phyloP scores from a whole-genome alignment of 2,888 invertebrate species.

The Oscheius onirici region DNA sequence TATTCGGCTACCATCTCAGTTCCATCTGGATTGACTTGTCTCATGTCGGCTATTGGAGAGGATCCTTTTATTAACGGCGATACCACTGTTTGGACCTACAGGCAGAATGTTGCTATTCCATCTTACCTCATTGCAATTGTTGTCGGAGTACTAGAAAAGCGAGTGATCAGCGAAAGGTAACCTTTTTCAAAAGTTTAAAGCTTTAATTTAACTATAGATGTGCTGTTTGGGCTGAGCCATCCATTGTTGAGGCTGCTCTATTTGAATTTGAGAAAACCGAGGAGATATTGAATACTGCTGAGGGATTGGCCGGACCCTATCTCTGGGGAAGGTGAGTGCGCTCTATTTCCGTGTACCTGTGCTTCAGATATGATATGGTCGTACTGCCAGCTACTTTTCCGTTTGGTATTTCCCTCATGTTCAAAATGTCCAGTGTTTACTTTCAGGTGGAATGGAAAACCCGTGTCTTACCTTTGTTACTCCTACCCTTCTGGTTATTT shows the following conservation, averaged over 20 bases:
- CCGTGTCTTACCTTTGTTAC: constrained; percentile 93
- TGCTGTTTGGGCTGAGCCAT: constrained; percentile 89
- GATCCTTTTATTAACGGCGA: constrained; percentile 38
- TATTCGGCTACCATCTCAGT: constrained; percentile 82
- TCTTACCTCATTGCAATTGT: constrained; percentile 90
- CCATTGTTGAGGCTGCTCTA: constrained; percentile 83
- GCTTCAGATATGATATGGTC: constrained; percentile 80
- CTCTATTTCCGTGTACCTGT: neutral
- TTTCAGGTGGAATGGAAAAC: constrained; percentile 78
- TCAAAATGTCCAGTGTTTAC: no score
- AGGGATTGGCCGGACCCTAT: constrained; percentile 61
- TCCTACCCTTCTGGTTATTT: constrained; percentile 78
- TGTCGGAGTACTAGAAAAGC: constrained; percentile 81
- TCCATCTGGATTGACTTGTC: constrained; percentile 81
- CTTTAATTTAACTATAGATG: constrained; percentile 62
- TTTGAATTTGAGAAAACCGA: constrained; percentile 81
- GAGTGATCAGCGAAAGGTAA: constrained; percentile 73
- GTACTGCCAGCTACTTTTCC: constrained; percentile 92
- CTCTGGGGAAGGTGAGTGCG: constrained; percentile 73
- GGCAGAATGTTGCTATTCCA: constrained; percentile 82
- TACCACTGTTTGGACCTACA: constrained; percentile 47
- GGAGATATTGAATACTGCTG: constrained; percentile 50
- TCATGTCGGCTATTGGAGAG: constrained; percentile 84
- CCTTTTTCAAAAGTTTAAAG: neutral
- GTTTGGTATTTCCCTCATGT: constrained; percentile 84